phyloP scores from a whole-genome alignment of 2,888 invertebrate species.

The Omphaloscelis lunosa region DNA sequence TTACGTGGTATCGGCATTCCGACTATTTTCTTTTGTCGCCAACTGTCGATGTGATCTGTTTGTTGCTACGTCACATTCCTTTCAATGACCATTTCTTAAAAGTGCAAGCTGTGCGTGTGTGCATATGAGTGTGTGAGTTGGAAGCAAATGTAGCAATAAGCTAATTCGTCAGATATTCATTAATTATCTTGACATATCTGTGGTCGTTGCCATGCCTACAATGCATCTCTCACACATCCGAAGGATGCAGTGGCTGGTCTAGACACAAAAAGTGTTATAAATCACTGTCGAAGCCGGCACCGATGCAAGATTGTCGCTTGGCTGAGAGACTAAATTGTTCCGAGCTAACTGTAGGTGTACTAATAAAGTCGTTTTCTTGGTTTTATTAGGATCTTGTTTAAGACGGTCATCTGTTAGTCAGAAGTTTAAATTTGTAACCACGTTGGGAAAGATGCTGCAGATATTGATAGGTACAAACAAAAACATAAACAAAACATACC shows the following conservation, averaged over 20 bases:
- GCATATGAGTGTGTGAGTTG: constrained; percentile 56
- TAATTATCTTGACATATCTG: constrained; percentile 73
- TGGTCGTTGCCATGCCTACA: constrained; percentile 72
- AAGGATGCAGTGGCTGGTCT: constrained; percentile 73
- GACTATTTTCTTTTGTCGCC: constrained; percentile 86
- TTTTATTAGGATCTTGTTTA: constrained; percentile 46
- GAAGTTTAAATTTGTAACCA: constrained; percentile 24
- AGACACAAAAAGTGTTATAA: constrained; percentile 79
- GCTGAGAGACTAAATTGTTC: constrained; percentile 68
- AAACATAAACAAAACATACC: constrained; percentile 64
- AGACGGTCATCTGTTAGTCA: constrained; percentile 9
- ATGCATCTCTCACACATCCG: constrained; percentile 73
- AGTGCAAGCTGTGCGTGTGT: constrained; percentile 76
- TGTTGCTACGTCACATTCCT: constrained; percentile 77
- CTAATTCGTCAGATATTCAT: constrained; percentile 67
- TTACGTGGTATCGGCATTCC: constrained; percentile 86
- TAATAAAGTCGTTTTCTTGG: constrained; percentile 46
- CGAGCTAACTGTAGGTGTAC: constrained; percentile 44
- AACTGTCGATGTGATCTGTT: constrained; percentile 78
- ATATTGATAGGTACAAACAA: constrained; percentile 56
- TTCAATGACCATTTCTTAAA: constrained; percentile 72
- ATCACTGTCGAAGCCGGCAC: constrained; percentile 79
- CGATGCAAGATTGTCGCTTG: constrained; percentile 76
- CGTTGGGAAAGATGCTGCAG: constrained; percentile 12
- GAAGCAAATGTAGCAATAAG: constrained; percentile 55